phyloP scores from a whole-genome alignment of 2,113 vertebrate genomes.

The Clinocottus analis region DNA sequence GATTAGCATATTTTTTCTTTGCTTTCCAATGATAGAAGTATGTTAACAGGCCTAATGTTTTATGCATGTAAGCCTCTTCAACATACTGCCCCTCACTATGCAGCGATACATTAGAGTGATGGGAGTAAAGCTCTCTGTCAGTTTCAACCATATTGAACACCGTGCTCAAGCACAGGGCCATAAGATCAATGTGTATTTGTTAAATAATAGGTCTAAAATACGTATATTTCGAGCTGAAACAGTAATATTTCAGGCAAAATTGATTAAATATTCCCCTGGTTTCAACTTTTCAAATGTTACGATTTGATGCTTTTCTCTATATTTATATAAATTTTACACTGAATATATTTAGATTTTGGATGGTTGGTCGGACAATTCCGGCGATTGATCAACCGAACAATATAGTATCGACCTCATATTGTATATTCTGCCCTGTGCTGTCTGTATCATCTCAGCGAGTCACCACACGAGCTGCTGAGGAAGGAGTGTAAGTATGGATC shows the following conservation, averaged over 20 bases:
- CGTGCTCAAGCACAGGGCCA: not conserved
- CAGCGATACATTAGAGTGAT: not conserved
- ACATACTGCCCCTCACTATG: not conserved
- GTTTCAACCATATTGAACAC: not conserved
- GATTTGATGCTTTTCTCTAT: not conserved
- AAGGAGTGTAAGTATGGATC: slow-evolving; percentile 81
- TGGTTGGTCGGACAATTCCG: not conserved
- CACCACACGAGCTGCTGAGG: not conserved
- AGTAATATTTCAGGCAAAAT: not conserved
- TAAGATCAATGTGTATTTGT: not conserved
- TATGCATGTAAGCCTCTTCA: not conserved
- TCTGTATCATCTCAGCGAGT: not conserved
- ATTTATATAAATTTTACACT: no score
- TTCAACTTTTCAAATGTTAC: not conserved
- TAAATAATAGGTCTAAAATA: not conserved
- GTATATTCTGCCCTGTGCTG: rapidly evolving
- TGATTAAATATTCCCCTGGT: not conserved
- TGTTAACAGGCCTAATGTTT: not conserved
- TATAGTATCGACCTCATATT: not conserved
- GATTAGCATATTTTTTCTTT: not conserved
- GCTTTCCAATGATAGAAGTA: not conserved
- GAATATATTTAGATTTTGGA: no score
- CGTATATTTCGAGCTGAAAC: not conserved
- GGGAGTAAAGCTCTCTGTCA: no score
- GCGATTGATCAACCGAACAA: not conserved